Percentiles rank a stretch among this genome's conserved stretches.
Conservation (phyloP, 30 jellyfish, hydroid and myxozoan genomes). For the Turritopsis dohrnii region DNA sequence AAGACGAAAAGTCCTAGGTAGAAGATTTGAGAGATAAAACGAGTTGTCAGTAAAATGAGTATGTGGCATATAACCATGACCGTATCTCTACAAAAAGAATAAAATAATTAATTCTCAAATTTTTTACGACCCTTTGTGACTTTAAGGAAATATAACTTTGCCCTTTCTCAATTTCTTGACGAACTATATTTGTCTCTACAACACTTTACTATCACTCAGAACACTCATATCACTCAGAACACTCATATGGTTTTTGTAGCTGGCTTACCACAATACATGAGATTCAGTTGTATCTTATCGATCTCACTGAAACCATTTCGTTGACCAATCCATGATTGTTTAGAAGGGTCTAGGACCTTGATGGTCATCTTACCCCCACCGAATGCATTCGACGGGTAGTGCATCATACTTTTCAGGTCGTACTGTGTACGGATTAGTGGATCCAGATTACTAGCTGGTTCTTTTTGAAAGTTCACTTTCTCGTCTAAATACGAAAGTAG, state of each 20-base stretch:
- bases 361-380: slow-evolving; percentile 46
- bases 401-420: slow-evolving; percentile 33
- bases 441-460: neutral
- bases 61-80: too few relatives aligned
- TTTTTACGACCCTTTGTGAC: too few relatives aligned
- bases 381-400: slow-evolving; percentile 20
- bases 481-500: slow-evolving; percentile 42
- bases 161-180: too few relatives aligned
- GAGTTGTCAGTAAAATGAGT: too few relatives aligned
- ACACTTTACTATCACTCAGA: too few relatives aligned
- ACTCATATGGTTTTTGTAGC: neutral
- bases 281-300: slow-evolving; percentile 59
- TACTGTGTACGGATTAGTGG: neutral
- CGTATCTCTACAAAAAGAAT: too few relatives aligned
- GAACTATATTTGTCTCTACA: too few relatives aligned
- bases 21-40: too few relatives aligned
- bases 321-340: slow-evolving; percentile 59
- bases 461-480: slow-evolving; percentile 35
- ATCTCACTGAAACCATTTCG: slow-evolving; percentile 56
- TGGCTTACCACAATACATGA: slow-evolving; percentile 21
- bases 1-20: too few relatives aligned
- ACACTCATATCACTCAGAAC: too few relatives aligned
- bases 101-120: too few relatives aligned
- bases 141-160: too few relatives aligned
- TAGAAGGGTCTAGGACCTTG: slow-evolving; percentile 42